Evolutionary conservation across 2,888 invertebrate genomes (phyloP).

Genomic region (Dasysyrphus albostriatus): DNA sequence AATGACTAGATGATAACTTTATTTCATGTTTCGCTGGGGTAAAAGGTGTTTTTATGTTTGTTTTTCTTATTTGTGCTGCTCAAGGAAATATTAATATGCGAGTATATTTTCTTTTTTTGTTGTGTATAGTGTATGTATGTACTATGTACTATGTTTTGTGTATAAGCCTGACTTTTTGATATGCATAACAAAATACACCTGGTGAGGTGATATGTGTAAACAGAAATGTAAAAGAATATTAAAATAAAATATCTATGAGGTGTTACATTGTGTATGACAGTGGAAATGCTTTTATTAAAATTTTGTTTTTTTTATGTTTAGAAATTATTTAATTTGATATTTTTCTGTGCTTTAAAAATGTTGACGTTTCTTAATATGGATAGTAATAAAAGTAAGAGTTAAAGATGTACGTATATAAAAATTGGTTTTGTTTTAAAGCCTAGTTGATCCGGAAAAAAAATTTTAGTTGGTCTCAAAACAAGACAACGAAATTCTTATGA

Average conservation of each 20-base stretch:
- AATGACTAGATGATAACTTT: constrained; percentile 53
- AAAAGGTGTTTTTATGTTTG: constrained; percentile 9
- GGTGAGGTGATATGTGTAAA: constrained; percentile 13
- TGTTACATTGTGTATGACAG: background rate
- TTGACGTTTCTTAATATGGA: background rate
- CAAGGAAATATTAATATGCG: constrained; percentile 10
- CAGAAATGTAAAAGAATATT: constrained; percentile 2
- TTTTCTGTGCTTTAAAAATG: too few relatives aligned
- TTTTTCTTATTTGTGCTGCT: constrained; percentile 20
- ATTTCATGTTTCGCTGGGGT: constrained; percentile 39
- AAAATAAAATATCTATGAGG: background rate
- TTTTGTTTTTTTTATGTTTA: background rate
- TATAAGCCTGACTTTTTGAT: background rate
- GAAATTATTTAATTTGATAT: background rate
- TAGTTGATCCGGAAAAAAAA: too few relatives aligned
- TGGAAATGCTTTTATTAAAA: constrained; percentile 20
- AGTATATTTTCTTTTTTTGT: background rate
- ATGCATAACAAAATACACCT: constrained; percentile 20
- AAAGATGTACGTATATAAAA: too few relatives aligned
- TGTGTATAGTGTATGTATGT: background rate
- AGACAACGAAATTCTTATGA: too few relatives aligned
- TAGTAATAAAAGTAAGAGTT: too few relatives aligned
- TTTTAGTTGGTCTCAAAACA: too few relatives aligned
- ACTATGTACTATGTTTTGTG: background rate
- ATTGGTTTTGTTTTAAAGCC: too few relatives aligned